phyloP scores from a whole-genome alignment of 1,140 invertebrate genomes.

The Drosophila biarmipes region DNA sequence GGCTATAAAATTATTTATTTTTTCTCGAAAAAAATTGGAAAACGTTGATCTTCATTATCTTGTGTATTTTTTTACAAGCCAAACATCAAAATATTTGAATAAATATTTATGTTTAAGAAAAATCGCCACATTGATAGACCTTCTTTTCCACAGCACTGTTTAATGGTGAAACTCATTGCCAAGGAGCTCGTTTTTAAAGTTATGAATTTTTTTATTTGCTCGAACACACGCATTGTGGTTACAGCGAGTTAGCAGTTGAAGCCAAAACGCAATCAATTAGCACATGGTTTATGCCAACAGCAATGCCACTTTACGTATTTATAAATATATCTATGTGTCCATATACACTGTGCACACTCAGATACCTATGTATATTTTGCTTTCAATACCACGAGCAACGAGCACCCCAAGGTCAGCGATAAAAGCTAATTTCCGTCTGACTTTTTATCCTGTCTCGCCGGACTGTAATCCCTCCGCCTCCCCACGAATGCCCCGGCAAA shows the following conservation, averaged over 20 bases:
- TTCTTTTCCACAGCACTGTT: background rate
- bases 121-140: background rate
- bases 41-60: too few species aligned
- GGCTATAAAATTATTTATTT: background rate
- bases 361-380: conserved; percentile 7
- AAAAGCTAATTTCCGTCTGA: conserved; percentile 41
- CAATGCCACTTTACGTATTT: conserved; percentile 13
- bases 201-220: conserved; percentile 4
- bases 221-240: conserved; percentile 27
- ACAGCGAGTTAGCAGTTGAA: conserved; percentile 21
- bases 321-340: conserved; percentile 9
- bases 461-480: conserved; percentile 15
- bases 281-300: conserved; percentile 34
- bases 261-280: conserved; percentile 43
- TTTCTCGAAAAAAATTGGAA: background rate
- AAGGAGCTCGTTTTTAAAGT: conserved; percentile 1
- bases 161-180: conserved; percentile 7
- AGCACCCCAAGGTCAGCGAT: conserved; percentile 38
- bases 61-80: background rate
- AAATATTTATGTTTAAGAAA: background rate
- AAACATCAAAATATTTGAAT: background rate
- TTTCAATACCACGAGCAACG: conserved; percentile 17
- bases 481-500: background rate
- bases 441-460: conserved; percentile 45
- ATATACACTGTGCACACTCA: conserved; percentile 1